These are phyloP conservation scores for Silurus lanzhouensis DNA, from an alignment of 2,797 vertebrate species.

Conservation along the genomic window DNA sequence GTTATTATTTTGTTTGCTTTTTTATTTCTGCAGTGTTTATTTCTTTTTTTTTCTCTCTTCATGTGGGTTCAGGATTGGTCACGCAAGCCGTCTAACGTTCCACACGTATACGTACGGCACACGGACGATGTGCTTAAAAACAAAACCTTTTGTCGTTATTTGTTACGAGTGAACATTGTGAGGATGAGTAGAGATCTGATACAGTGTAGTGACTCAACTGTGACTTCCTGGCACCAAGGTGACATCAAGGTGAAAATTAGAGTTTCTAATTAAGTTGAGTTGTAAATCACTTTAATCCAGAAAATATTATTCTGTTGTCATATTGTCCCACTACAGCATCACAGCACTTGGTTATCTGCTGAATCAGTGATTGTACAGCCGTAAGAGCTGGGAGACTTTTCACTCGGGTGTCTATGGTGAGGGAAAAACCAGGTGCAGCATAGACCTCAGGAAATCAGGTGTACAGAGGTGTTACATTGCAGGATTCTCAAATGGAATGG, in stretches of 20 bases:
- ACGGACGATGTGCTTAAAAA: neutral
- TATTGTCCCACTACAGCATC: neutral
- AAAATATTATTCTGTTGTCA: neutral
- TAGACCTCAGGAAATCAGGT: slow-evolving; percentile 4
- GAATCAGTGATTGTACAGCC: neutral
- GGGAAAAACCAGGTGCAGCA: slow-evolving; percentile 23
- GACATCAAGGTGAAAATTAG: slow-evolving; percentile 4
- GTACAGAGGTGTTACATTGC: neutral
- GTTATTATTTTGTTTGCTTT: slow-evolving; percentile 9
- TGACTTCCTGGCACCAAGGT: neutral
- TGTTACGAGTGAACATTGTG: neutral
- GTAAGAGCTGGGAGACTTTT: neutral
- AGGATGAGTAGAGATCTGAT: neutral
- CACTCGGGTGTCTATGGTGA: no score
- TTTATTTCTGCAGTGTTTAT: slow-evolving; percentile 7
- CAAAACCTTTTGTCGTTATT: neutral
- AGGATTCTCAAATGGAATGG: neutral
- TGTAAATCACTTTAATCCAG: neutral
- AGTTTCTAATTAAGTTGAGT: slow-evolving; percentile 26
- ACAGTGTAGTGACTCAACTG: neutral
- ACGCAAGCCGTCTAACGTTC: neutral
- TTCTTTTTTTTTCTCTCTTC: slow-evolving; percentile 2
- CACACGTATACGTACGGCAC: neutral
- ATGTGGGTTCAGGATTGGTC: neutral
- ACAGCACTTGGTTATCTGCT: neutral